Evolutionary conservation across 2,113 vertebrate species (phyloP).

Genomic region (Myiozetetes cayanensis): DNA sequence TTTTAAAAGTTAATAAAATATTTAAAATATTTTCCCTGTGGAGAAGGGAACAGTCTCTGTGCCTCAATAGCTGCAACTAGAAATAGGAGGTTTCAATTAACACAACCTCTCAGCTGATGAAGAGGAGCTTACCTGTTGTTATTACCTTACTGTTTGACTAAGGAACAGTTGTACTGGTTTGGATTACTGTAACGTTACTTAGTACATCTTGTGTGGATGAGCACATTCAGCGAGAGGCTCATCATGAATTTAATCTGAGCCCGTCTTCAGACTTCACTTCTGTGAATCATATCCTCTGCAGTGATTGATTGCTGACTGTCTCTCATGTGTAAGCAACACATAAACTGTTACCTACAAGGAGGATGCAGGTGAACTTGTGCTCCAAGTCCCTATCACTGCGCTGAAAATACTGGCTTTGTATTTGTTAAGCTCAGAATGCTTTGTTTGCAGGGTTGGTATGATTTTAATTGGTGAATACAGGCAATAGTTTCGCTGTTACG

Average conservation of each 20-base stretch:
- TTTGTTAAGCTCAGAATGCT: neutral
- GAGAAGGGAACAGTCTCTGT: neutral
- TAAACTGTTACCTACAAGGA: neutral
- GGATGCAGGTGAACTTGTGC: neutral
- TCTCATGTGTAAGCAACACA: neutral
- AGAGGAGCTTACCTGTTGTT: neutral
- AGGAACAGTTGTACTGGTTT: neutral
- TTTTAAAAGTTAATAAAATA: neutral
- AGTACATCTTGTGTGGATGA: neutral
- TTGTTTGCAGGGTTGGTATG: neutral
- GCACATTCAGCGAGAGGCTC: neutral
- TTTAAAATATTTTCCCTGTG: neutral
- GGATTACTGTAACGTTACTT: neutral
- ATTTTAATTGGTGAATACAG: neutral
- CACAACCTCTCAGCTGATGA: neutral
- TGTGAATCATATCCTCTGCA: neutral
- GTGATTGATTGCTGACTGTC: neutral
- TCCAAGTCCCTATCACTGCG: neutral
- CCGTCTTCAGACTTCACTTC: neutral
- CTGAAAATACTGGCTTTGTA: neutral
- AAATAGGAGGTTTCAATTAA: neutral
- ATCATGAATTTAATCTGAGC: neutral
- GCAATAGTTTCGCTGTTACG: neutral
- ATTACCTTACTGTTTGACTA: neutral
- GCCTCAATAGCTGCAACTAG: neutral